These are phyloP conservation scores for Nestor notabilis DNA, from an alignment of 2,113 vertebrate species.

Conservation along the genomic window DNA sequence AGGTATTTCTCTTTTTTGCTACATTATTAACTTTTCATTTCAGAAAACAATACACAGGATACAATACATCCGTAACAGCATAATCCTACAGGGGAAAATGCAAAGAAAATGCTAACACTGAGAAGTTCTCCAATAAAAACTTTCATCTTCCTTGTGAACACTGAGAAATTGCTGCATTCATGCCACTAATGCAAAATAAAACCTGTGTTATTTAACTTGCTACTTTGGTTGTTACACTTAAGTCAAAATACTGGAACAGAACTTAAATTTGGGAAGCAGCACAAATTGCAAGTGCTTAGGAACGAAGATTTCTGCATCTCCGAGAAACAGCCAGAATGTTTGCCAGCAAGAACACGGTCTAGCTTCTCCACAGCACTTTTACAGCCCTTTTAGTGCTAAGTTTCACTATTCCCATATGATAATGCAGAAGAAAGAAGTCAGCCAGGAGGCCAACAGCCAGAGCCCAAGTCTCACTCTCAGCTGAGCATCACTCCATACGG, in stretches of 20 bases:
- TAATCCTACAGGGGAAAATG: neutral
- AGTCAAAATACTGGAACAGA: neutral
- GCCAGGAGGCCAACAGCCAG: neutral
- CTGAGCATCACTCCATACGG: neutral
- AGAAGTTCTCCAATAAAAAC: neutral
- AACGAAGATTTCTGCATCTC: neutral
- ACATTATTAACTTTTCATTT: conserved; percentile 69
- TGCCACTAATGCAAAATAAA: neutral
- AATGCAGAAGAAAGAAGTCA: neutral
- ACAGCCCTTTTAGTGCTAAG: neutral
- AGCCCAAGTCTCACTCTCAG: neutral
- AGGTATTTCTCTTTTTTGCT: conserved; percentile 12
- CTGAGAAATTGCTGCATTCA: neutral
- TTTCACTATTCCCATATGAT: neutral
- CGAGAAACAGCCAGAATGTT: neutral
- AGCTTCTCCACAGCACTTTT: neutral
- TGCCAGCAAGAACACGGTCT: neutral
- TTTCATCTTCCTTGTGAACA: neutral
- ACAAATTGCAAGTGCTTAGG: neutral
- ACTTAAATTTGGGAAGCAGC: neutral
- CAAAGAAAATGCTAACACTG: neutral
- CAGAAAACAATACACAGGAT: neutral
- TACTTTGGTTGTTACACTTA: neutral
- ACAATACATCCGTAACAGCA: neutral
- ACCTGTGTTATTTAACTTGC: neutral